Conservation (phyloP, 1,140 invertebrate species). For the Cotesia typhae region DNA sequence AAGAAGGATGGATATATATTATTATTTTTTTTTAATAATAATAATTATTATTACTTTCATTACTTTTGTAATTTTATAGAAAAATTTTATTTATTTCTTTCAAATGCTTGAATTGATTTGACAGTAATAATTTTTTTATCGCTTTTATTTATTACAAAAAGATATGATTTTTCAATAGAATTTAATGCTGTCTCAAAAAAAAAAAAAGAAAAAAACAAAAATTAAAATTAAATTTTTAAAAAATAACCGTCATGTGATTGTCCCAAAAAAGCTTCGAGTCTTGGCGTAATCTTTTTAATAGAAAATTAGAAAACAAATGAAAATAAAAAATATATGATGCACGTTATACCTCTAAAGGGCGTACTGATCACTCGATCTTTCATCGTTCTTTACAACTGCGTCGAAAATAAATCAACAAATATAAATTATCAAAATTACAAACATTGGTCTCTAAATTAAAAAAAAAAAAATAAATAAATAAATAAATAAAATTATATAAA, state of each 20-base stretch:
- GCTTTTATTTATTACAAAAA: background rate
- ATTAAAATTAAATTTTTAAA: background rate
- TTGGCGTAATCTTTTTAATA: conserved; percentile 44
- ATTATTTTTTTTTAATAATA: conserved; percentile 5
- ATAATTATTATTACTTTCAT: background rate
- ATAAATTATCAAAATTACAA: background rate
- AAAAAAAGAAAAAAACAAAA: background rate
- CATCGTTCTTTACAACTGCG: conserved; percentile 34
- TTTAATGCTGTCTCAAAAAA: background rate
- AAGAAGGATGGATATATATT: conserved; percentile 19
- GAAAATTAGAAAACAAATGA: conserved; percentile 43
- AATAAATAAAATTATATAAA: conserved; percentile 8
- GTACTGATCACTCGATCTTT: conserved; percentile 47
- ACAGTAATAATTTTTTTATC: background rate
- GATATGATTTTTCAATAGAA: too few relatives aligned
- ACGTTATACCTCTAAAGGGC: conserved; percentile 43
- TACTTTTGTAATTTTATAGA: too few relatives aligned
- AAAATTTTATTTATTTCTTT: background rate
- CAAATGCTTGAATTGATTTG: too few relatives aligned
- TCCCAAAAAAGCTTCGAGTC: conserved; percentile 38
- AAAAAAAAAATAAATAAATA: too few relatives aligned
- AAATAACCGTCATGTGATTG: conserved; percentile 19
- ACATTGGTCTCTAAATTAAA: background rate
- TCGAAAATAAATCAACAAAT: conserved; percentile 20
- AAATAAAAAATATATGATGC: conserved; percentile 47